Evolutionary conservation across 23 tunicate species (phyloP).

Genomic region (Styela clava): DNA sequence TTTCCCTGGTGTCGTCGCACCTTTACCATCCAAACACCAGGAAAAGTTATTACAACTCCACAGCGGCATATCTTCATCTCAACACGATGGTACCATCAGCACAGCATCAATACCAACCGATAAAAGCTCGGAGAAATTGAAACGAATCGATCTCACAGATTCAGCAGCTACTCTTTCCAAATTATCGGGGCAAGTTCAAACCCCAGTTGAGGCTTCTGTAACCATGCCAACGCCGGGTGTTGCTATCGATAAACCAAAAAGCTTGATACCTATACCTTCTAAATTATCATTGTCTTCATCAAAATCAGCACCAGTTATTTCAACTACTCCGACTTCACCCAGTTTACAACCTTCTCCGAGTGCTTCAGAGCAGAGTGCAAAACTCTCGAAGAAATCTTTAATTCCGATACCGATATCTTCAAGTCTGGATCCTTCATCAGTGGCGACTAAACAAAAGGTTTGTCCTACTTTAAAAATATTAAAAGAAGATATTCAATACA

Average conservation of each 20-base stretch:
- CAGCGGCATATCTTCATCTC: background rate
- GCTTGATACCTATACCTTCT: slow-evolving; percentile 38
- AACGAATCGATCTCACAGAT: slow-evolving; percentile 24
- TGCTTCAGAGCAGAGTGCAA: background rate
- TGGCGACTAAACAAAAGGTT: background rate
- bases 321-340: too few species aligned
- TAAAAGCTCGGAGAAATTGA: slow-evolving; percentile 25
- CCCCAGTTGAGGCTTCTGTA: background rate
- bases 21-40: slow-evolving; percentile 7
- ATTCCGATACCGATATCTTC: slow-evolving; percentile 18
- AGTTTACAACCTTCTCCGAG: too few species aligned
- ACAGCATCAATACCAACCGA: background rate
- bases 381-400: background rate
- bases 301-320: background rate
- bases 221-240: background rate
- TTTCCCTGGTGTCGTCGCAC: background rate
- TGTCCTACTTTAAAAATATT: too few species aligned
- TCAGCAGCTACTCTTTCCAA: slow-evolving; percentile 5
- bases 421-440: background rate
- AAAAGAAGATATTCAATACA: too few species aligned
- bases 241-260: slow-evolving; percentile 9
- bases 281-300: background rate
- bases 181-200: background rate
- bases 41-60: background rate
- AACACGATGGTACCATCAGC: background rate